These are phyloP conservation scores for Dermochelys coriacea DNA, from an alignment of 2,797 vertebrate genomes.

Conservation along the genomic window DNA sequence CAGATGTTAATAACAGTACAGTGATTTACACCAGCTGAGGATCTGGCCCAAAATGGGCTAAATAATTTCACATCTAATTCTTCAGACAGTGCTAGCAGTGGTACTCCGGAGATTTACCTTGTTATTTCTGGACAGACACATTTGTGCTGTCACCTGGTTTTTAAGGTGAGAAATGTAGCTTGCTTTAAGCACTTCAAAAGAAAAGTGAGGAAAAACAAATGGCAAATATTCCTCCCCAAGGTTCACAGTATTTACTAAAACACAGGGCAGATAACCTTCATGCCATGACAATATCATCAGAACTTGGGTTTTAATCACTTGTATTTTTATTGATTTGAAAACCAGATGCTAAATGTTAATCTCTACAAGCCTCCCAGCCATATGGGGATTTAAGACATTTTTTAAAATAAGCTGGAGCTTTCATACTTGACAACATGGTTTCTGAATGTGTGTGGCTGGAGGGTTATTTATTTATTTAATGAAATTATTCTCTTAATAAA, in stretches of 20 bases:
- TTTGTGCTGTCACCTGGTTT: neutral
- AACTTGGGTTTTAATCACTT: neutral
- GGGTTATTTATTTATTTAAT: neutral
- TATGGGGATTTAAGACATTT: neutral
- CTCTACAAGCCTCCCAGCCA: neutral
- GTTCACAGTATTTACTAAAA: neutral
- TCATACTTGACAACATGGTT: neutral
- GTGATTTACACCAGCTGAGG: neutral
- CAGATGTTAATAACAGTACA: neutral
- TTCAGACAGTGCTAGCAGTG: neutral
- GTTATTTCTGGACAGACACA: neutral
- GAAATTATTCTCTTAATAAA: neutral
- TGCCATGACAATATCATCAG: neutral
- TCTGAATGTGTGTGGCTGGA: neutral
- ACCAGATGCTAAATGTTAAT: neutral
- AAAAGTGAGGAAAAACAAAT: neutral
- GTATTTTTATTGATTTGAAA: neutral
- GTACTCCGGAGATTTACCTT: neutral
- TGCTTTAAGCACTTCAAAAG: neutral
- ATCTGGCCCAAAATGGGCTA: neutral
- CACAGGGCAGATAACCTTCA: neutral
- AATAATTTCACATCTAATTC: neutral
- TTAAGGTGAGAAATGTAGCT: neutral
- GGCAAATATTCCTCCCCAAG: neutral
- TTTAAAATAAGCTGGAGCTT: neutral